Percentiles rank a stretch among this genome's conserved stretches.
These are phyloP conservation scores for Indri indri DNA, from an alignment of 2,113 vertebrate genomes.

Conservation along the genomic window DNA sequence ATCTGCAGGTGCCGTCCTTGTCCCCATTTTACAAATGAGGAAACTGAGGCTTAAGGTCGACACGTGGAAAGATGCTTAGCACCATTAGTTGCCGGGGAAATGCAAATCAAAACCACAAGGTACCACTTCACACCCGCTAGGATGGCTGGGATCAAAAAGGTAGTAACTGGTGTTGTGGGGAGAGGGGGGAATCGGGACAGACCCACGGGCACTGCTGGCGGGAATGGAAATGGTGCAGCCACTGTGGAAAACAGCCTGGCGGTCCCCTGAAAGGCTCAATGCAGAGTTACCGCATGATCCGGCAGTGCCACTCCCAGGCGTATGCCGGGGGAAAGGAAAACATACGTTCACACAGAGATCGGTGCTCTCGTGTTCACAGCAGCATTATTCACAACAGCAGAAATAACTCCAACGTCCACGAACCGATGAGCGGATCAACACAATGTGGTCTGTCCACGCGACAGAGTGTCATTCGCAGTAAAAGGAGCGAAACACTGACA, in stretches of 20 bases:
- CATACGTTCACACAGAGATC: fast-evolving
- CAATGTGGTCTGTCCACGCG: fast-evolving
- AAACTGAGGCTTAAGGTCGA: background rate
- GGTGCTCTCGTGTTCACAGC: fast-evolving
- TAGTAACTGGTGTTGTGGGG: fast-evolving
- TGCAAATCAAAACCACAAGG: background rate
- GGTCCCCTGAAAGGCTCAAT: background rate
- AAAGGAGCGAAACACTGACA: fast-evolving
- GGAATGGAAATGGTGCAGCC: fast-evolving
- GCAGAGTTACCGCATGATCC: fast-evolving
- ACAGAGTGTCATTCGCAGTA: fast-evolving
- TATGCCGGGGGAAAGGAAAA: background rate
- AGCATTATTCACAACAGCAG: fast-evolving
- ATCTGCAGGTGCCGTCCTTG: background rate
- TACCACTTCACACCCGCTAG: background rate
- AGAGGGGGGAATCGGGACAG: fast-evolving
- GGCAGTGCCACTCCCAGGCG: fast-evolving
- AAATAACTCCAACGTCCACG: fast-evolving
- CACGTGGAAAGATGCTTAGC: background rate
- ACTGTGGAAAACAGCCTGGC: fast-evolving
- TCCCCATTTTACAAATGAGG: background rate
- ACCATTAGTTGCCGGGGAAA: background rate
- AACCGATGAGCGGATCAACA: fast-evolving
- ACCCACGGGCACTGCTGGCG: fast-evolving
- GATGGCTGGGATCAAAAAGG: no score